These are phyloP conservation scores for Lepetodrilus schrolli DNA, from an alignment of 2,888 invertebrate species.

Conservation along the genomic window DNA sequence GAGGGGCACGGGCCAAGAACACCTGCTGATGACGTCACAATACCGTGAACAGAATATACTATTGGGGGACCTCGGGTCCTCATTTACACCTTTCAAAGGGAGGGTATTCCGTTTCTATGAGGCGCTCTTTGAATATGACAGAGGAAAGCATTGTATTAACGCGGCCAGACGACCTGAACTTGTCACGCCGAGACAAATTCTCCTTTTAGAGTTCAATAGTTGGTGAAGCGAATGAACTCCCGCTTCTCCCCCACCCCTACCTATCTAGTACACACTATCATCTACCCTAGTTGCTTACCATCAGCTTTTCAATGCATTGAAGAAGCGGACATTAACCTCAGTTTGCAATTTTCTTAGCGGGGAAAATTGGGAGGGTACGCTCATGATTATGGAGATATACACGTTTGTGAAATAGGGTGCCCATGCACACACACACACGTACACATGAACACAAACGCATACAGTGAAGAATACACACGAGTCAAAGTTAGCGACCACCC, in stretches of 20 bases:
- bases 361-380: too few relatives aligned
- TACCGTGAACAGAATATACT: slow-evolving; percentile 41
- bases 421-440: too few relatives aligned
- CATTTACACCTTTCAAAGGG: slow-evolving; percentile 26
- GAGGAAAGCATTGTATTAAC: not conserved
- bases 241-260: not conserved
- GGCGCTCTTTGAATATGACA: slow-evolving; percentile 8
- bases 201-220: not conserved
- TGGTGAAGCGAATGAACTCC: not conserved
- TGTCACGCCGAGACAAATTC: not conserved
- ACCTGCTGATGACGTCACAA: slow-evolving; percentile 68
- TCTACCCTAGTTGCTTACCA: too few relatives aligned
- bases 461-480: too few relatives aligned
- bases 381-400: too few relatives aligned
- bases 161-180: slow-evolving; percentile 13
- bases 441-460: too few relatives aligned
- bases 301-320: too few relatives aligned
- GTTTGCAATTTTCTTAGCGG: too few relatives aligned
- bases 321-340: too few relatives aligned
- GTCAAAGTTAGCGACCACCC: too few relatives aligned
- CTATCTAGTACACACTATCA: too few relatives aligned
- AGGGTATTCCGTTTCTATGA: slow-evolving; percentile 29
- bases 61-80: slow-evolving; percentile 9
- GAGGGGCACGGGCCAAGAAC: slow-evolving; percentile 46
- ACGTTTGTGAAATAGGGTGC: too few relatives aligned